These are phyloP conservation scores for Orthonyx spaldingii DNA, from an alignment of 2,113 vertebrate genomes.

Conservation along the genomic window DNA sequence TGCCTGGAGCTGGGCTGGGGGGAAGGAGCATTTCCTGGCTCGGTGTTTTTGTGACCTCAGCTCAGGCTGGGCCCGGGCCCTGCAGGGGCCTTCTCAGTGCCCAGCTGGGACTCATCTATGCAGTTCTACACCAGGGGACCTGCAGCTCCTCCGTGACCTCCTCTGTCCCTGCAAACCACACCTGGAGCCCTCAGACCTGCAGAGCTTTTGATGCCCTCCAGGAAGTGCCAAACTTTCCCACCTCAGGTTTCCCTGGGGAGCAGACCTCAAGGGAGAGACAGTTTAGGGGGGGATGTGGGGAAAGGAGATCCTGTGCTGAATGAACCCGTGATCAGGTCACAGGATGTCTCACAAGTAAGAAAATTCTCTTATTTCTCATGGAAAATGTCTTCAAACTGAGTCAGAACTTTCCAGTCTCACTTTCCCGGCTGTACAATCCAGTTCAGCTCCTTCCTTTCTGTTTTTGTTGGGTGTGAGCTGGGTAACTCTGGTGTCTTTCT, in stretches of 20 bases:
- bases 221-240: background rate
- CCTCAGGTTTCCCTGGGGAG: background rate
- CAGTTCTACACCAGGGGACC: background rate
- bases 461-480: background rate
- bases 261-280: background rate
- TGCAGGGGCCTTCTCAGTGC: background rate
- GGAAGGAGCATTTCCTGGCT: background rate
- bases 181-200: rapidly evolving
- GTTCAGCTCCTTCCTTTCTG: background rate
- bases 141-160: background rate
- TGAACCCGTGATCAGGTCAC: background rate
- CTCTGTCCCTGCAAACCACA: background rate
- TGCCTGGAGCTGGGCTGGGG: background rate
- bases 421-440: background rate
- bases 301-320: background rate
- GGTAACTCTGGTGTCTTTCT: background rate
- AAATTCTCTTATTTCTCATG: background rate
- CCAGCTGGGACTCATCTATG: background rate
- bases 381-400: background rate
- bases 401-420: background rate
- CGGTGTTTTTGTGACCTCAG: rapidly evolving
- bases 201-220: background rate
- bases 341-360: background rate
- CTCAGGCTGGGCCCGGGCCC: background rate
- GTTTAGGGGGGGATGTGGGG: rapidly evolving